Evolutionary conservation across 2,113 vertebrate genomes (phyloP).

Genomic region (Ageneiosus marmoratus): DNA sequence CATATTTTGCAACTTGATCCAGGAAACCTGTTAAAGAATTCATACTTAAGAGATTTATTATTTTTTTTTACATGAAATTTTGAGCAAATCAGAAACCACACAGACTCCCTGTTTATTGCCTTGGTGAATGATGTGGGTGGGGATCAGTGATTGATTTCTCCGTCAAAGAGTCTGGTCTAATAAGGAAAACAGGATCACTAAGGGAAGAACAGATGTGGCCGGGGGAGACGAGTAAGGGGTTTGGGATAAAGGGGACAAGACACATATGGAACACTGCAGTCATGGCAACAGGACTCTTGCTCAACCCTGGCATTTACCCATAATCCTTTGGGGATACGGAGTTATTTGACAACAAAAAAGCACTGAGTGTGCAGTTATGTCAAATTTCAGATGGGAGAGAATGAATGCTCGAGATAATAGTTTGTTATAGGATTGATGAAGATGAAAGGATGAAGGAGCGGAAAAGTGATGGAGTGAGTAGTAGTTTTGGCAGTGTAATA

Average conservation of each 20-base stretch:
- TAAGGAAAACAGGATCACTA: conserved; percentile 35
- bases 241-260: conserved; percentile 40
- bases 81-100: conserved; percentile 63
- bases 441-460: neutral
- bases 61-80: conserved; percentile 44
- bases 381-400: conserved; percentile 19
- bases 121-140: conserved; percentile 59
- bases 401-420: conserved; percentile 10
- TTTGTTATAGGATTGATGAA: neutral
- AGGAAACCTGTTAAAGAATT: neutral
- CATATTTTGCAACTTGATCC: neutral
- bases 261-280: conserved; percentile 55
- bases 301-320: conserved; percentile 61
- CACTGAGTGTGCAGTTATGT: neutral
- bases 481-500: conserved; percentile 51
- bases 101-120: conserved; percentile 68
- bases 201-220: conserved; percentile 31
- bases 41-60: neutral
- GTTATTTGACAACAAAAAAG: conserved; percentile 2
- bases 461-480: neutral
- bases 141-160: conserved; percentile 46
- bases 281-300: conserved; percentile 61
- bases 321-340: conserved; percentile 48
- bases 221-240: conserved; percentile 40
- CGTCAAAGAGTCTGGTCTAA: conserved; percentile 64